Base-by-base conservation (phyloP, 2,888 invertebrate genomes). In the Plemyria rubiginata region DNA sequence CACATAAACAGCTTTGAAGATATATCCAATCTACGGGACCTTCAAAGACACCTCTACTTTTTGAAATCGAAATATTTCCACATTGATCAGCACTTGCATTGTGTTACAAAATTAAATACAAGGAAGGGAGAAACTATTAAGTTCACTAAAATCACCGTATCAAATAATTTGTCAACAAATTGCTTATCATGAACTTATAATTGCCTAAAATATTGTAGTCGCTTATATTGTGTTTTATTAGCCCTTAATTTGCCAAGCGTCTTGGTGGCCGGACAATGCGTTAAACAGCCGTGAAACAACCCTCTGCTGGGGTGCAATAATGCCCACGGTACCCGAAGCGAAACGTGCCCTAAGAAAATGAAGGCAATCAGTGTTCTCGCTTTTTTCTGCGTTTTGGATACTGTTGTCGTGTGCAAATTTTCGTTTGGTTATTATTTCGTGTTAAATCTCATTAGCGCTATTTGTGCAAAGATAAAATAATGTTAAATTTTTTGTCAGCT, bases 341-440 rank as follows among this genome's bases (percentile, higher is more conserved):
- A 77, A 74, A 80, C 91, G 92, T 92, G 92, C 85, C 81, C 79
- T 74, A 78, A 82, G 86, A 84, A 89, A 92, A 92, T 90, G 90
- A 90, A 87, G 90, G 84, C 85, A 92, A 92, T 91, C 89, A 90
- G 56, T 51, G 71, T 67, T 70, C 73, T 71, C 71, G 65, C 71
- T 69, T 75, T 80, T 74, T 79, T 78, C 76, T 72, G 68, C 76
- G 72, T 70, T 66, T 74, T 70, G 70, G 76, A 77, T 74, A 80
- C 73, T 76, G 79, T 68, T 75, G 75, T 72, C 75, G 75, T 73
- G 71, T 70, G 76, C 77, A 78, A 80, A 81, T 78, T 81, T 77
- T 74, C 72, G 70, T 68, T 65, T 60, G 60, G 51, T 60, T 61
- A 71, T 66, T 62, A 71, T 70, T 67, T 66, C 52, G 65, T 68